A percentile compares a stretch with the other conserved stretches of the same genome.
These are phyloP conservation scores for Gymnoscopelus microlampas DNA, from an alignment of 2,797 vertebrate genomes.

Conservation along the genomic window DNA sequence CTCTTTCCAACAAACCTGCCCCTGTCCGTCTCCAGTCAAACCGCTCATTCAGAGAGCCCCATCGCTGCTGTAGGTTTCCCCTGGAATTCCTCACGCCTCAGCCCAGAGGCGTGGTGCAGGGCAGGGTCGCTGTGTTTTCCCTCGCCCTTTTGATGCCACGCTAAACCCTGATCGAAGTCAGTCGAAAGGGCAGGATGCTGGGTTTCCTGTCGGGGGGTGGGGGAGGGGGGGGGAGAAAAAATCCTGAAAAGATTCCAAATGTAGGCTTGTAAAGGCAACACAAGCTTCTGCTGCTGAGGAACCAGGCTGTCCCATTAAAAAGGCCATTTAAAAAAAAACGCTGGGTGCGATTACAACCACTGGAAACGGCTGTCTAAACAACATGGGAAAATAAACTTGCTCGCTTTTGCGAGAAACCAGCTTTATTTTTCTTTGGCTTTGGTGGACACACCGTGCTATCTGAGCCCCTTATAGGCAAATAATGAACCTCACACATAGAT, in stretches of 20 bases:
- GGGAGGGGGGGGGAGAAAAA: slow-evolving; percentile 6
- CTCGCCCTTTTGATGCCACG: slow-evolving; percentile 58
- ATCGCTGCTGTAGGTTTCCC: slow-evolving; percentile 55
- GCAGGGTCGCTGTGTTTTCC: slow-evolving; percentile 40
- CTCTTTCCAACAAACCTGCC: slow-evolving; percentile 42
- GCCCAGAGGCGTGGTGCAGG: slow-evolving; percentile 55
- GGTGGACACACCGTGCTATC: slow-evolving; percentile 40
- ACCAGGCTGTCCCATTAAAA: slow-evolving; percentile 51
- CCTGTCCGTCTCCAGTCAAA: slow-evolving; percentile 42
- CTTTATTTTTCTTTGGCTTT: slow-evolving; percentile 63
- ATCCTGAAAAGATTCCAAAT: slow-evolving; percentile 40
- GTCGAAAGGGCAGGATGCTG: slow-evolving; percentile 62
- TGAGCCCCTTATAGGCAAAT: slow-evolving; percentile 44
- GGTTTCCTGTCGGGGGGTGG: slow-evolving; percentile 65
- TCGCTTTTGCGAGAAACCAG: slow-evolving; percentile 40
- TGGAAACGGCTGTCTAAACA: slow-evolving; percentile 76
- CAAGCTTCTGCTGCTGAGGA: slow-evolving; percentile 17
- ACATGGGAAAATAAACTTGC: slow-evolving; percentile 59
- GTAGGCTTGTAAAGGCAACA: slow-evolving; percentile 53
- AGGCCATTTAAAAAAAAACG: slow-evolving; percentile 55
- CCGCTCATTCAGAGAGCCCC: slow-evolving; percentile 42
- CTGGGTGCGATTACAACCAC: slow-evolving; percentile 52
- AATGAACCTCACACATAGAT: slow-evolving; percentile 7
- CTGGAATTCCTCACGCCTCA: slow-evolving; percentile 61
- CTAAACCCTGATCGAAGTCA: slow-evolving; percentile 42